Evolutionary conservation across 2,888 invertebrate genomes (phyloP).

Genomic region (Cryptus viduatorius): DNA sequence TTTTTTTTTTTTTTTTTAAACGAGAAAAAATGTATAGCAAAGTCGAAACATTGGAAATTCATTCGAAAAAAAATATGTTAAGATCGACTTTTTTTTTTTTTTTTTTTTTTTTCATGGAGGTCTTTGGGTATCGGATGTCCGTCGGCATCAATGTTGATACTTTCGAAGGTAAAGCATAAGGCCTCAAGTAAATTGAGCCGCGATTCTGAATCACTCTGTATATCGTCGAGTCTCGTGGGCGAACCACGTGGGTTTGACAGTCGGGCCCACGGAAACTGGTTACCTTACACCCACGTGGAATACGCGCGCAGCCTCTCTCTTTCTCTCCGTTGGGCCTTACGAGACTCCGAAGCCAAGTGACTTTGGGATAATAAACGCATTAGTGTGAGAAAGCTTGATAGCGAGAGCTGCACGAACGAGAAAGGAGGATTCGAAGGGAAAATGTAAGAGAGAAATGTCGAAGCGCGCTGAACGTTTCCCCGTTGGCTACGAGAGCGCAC

Average conservation of each 20-base stretch:
- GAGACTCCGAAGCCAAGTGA: constrained; percentile 43
- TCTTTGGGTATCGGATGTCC: neutral
- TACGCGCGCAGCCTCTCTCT: constrained; percentile 44
- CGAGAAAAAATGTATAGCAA: neutral
- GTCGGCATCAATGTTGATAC: neutral
- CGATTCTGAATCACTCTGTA: constrained; percentile 67
- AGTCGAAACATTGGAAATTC: neutral
- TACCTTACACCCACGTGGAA: constrained; percentile 81
- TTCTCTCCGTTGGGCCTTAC: constrained; percentile 35
- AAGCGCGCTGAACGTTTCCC: constrained; percentile 61
- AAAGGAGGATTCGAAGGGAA: constrained; percentile 1
- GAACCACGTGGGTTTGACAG: constrained; percentile 85
- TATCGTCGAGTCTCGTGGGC: constrained; percentile 78
- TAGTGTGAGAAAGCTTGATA: constrained; percentile 39
- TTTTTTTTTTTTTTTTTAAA: too few relatives aligned
- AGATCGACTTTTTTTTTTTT: neutral
- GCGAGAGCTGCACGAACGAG: constrained; percentile 12
- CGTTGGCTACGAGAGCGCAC: constrained; percentile 38
- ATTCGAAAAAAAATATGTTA: neutral
- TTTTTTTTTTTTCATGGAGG: neutral
- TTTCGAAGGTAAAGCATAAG: neutral
- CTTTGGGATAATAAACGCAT: constrained; percentile 52
- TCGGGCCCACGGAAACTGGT: constrained; percentile 83
- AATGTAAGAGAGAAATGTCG: constrained; percentile 40
- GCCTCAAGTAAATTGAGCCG: constrained; percentile 27